These are phyloP conservation scores for Drosophila monieri DNA, from an alignment of 2,888 invertebrate species.

Conservation along the genomic window DNA sequence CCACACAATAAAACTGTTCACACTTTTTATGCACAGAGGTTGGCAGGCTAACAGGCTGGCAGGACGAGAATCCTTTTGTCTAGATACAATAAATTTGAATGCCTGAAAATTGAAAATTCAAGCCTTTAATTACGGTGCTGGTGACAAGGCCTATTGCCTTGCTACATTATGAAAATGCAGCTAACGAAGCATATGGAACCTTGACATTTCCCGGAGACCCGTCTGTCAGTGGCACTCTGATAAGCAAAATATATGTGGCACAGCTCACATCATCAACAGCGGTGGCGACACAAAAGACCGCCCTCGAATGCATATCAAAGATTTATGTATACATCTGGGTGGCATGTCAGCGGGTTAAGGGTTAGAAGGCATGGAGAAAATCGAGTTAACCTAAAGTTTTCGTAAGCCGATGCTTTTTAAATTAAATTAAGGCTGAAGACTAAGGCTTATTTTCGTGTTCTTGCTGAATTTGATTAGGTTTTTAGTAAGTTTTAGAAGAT, in stretches of 20 bases:
- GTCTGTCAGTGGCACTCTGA: conserved; percentile 43
- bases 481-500: not conserved
- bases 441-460: not conserved
- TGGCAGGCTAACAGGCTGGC: not conserved
- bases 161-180: conserved; percentile 41
- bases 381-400: not conserved
- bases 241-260: conserved; percentile 41
- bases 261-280: conserved; percentile 26
- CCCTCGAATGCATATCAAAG: conserved; percentile 29
- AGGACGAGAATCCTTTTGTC: conserved; percentile 1
- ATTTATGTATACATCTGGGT: not conserved
- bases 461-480: not conserved
- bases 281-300: conserved; percentile 37
- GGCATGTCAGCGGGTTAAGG: conserved; percentile 4
- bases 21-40: conserved; percentile 58
- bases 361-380: not conserved
- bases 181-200: conserved; percentile 25
- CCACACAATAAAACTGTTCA: conserved; percentile 74
- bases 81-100: conserved; percentile 17
- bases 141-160: conserved; percentile 10
- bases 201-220: conserved; percentile 32
- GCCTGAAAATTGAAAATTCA: conserved; percentile 34
- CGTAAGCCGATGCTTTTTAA: not conserved
- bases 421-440: not conserved
- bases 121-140: conserved; percentile 28